Evolutionary conservation across 2,888 invertebrate genomes (phyloP), one percentile per base, ranked within the genome.

Genomic region (Drosophila ustulata): DNA sequence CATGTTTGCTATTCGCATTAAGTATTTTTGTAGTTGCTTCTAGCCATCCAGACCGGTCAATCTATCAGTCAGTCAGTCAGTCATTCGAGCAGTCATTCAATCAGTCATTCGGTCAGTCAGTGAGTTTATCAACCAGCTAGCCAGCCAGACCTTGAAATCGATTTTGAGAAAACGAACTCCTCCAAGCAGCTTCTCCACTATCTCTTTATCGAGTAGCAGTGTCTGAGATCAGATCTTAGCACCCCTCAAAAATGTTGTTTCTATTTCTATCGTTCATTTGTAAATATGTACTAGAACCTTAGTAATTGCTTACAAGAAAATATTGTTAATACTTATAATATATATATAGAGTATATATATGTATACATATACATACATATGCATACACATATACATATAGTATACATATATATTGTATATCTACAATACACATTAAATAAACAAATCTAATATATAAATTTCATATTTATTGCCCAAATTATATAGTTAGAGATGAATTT

Each of bases 401-500:
- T n/a, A 57, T 47, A 37, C 32, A 46, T 58, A 63, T 78, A 59
- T 47, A 53, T 41, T 65, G 59, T 58, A 78, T 66, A 72, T 56
- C 57, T 68, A 74, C 28, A 65, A 63, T 75, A 75, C 51, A 61
- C 70, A 70, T 79, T 59, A 66, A 75, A 79, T 79, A 76, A 76
- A 76, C 66, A 79, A 76, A 76, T 76, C 79, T 75, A 67, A 75
- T 52, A 88, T 74, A 80, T 80, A 81, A 84, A 86, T 83, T 81
- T 74, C 85, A 89, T 86, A 86, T 89, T 89, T 89, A 89, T 86
- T 88, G 80, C 82, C 74, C 78, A 67, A 82, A 72, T 70, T 73
- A 71, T 67, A 87, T 87, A 87, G 86, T 80, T 87, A 87, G 86
- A 80, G 86, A 89, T 76, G 89, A 86, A 87, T 89, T 87, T 89